phyloP scores from a whole-genome alignment of 1,140 invertebrate genomes.

The Hylyphantes graminicola region DNA sequence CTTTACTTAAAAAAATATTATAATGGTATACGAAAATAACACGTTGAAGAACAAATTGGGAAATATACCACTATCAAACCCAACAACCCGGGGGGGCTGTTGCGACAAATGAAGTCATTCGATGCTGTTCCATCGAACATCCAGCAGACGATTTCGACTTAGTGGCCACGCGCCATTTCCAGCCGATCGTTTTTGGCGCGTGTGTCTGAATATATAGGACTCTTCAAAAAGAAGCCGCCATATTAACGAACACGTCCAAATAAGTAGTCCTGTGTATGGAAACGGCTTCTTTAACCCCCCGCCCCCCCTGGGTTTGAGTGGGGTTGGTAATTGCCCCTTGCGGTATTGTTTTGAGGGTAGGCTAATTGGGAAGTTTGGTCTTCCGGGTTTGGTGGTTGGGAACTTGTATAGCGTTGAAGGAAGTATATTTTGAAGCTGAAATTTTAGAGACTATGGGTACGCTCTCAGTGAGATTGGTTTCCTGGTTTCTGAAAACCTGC shows the following conservation, averaged over 20 bases:
- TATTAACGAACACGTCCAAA: conserved; percentile 13
- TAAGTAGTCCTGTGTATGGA: not conserved
- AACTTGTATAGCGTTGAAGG: not conserved
- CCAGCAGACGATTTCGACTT: conserved; percentile 3
- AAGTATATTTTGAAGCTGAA: no score
- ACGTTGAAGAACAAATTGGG: no score
- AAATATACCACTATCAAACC: no score
- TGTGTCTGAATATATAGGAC: conserved; percentile 17
- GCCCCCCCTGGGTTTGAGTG: not conserved
- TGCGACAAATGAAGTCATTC: conserved; percentile 31
- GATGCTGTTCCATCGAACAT: not conserved
- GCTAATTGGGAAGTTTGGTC: no score
- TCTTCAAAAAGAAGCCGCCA: conserved; percentile 23
- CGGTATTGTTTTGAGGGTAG: not conserved
- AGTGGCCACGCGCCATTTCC: conserved; percentile 46
- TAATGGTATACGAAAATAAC: no score
- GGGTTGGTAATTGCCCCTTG: not conserved
- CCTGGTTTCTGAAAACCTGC: no score
- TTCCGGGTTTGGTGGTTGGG: no score
- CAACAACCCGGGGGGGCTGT: not conserved
- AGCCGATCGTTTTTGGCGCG: conserved; percentile 10
- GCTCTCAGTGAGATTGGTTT: no score
- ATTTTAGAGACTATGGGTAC: no score
- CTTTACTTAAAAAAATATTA: no score
- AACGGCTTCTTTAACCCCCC: not conserved